Evolutionary conservation across 2,797 vertebrate species (phyloP), one percentile per base, ranked within the genome.

Genomic region (Triplophysa yarkandensis): DNA sequence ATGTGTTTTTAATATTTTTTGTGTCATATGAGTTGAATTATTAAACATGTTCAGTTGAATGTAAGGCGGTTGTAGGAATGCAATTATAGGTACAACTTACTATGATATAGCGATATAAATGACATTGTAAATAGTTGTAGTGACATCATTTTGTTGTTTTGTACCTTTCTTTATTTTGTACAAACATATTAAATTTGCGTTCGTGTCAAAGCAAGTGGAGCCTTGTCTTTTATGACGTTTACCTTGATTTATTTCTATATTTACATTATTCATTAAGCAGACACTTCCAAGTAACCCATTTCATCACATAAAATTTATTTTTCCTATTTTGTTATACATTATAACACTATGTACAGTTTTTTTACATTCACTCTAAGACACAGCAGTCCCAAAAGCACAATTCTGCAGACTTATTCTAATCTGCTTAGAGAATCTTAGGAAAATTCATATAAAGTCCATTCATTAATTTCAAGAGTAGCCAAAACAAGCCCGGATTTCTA

Each of bases 181-280:
- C 4, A 30, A 23, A 13, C 14, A 34, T 55, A 73, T 73, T 64
- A 74, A 57, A 65, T 57, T 32, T n/a, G 17, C 8, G 23, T 25
- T 32, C 55, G 25, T 32, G 10, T 17, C 6, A 64, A 32, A 64
- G 63, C 8, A 27, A 8, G 9, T 27, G 5, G 1, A 32, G 43
- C 32, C 10, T 62, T 64, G 34, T 64, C 50, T 19, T 32, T 19
- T 32, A 32, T 52, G 1, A 46, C 19, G 44, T 46, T 10, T 39
- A 10, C 6, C 10, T 11, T 39, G 36, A 11, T 39, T 9, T 39
- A 13, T 14, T 39, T 11, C 11, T 1, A 39, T 39, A 10, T 39
- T 11, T 39, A 10, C 36, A 11, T 39, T 39, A n/a, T n/a, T n/a
- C n/a, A n/a, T n/a, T n/a, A n/a, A n/a, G n/a, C n/a, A n/a, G n/a